phyloP scores from a whole-genome alignment of 2,113 vertebrate genomes.

The Xenopus laevis region DNA sequence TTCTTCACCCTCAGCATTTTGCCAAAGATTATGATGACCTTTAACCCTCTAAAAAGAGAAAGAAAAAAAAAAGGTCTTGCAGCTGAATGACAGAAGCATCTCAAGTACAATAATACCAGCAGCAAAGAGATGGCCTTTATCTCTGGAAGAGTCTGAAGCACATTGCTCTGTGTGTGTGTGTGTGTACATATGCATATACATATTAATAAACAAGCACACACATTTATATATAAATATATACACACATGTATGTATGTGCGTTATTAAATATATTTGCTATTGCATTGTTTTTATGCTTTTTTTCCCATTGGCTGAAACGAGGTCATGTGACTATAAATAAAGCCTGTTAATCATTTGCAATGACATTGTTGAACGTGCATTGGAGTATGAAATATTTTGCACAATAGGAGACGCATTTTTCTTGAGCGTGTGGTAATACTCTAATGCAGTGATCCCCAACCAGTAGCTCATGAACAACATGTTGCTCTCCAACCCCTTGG shows the following conservation, averaged over 20 bases:
- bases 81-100: conserved; percentile 2
- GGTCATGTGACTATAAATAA: conserved; percentile 45
- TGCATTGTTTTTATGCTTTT: conserved; percentile 43
- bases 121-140: conserved; percentile 13
- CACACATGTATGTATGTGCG: conserved; percentile 39
- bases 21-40: conserved; percentile 43
- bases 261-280: conserved; percentile 45
- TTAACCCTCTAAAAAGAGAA: not conserved
- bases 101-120: conserved; percentile 8
- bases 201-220: conserved; percentile 7
- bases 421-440: too few relatives aligned
- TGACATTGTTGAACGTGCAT: conserved; percentile 2
- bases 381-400: conserved; percentile 6
- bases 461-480: too few relatives aligned
- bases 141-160: conserved; percentile 29
- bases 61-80: not conserved
- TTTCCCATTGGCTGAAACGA: conserved; percentile 42
- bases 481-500: too few relatives aligned
- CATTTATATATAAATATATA: conserved; percentile 23
- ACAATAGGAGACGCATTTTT: not conserved
- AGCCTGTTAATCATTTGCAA: conserved; percentile 39
- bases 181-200: conserved; percentile 9
- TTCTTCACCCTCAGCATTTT: conserved; percentile 31
- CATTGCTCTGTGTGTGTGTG: conserved; percentile 35
- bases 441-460: too few relatives aligned